Conservation (phyloP, 2,888 invertebrate genomes). For the Galeopsomyia nigrocyanea region DNA sequence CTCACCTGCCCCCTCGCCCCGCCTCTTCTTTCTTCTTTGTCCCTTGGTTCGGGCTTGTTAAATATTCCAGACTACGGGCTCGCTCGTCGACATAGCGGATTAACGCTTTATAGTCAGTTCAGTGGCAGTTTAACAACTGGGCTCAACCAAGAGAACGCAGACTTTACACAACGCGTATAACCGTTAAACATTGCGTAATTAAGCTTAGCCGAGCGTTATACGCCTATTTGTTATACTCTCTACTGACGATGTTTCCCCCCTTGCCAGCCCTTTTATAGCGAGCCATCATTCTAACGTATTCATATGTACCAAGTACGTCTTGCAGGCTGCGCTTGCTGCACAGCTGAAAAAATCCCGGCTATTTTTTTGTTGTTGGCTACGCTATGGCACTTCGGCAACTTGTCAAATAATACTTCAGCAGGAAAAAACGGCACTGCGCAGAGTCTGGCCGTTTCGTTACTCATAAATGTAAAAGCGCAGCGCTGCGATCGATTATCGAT, state of each 20-base stretch:
- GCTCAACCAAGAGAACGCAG: neutral
- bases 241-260: neutral
- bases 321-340: too few relatives aligned
- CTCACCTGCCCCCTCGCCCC: neutral
- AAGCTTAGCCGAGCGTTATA: conserved; percentile 9
- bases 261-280: neutral
- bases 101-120: conserved; percentile 45
- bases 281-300: neutral
- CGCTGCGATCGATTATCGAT: conserved; percentile 32
- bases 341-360: too few relatives aligned
- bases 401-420: too few relatives aligned
- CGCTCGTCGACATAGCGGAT: conserved; percentile 30
- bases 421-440: conserved; percentile 22
- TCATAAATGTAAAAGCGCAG: conserved; percentile 32
- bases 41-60: conserved; percentile 28
- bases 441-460: conserved; percentile 6
- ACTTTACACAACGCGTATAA: conserved; percentile 43
- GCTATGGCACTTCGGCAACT: too few relatives aligned
- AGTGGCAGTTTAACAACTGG: conserved; percentile 41
- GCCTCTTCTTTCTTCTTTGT: neutral
- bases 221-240: neutral
- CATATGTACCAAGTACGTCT: too few relatives aligned
- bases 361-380: too few relatives aligned
- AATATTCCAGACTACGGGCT: conserved; percentile 51
- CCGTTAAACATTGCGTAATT: conserved; percentile 32